Evolutionary conservation across 2,888 invertebrate species (phyloP), one percentile per base, ranked within the genome.

Genomic region (Calameuta idolon): DNA sequence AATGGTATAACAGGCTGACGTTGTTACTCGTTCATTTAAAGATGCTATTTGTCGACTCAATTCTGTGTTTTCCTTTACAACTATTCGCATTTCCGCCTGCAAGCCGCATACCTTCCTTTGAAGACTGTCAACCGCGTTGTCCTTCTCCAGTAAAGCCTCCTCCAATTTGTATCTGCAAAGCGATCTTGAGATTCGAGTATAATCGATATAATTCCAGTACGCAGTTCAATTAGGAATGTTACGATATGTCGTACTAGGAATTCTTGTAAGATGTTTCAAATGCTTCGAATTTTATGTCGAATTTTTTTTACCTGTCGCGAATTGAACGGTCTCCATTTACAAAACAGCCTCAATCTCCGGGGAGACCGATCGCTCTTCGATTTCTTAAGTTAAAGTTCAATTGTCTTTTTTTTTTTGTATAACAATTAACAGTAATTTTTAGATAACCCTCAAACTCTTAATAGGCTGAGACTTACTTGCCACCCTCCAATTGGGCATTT

Each of bases 401-500:
- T 75, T 76, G 75, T 68, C 34, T 76, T 76, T 73, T 4, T 73
- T 4, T 73, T 73, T 55, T 71, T 33, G 2, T 73, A n/a, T 4
- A 23, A 69, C 30, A 23, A 34, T 73, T 74, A 37, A 76, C 11
- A 73, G 69, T n/a, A 31, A 73, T 71, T 55, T 75, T 76, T 79
- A 69, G 55, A 73, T 81, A 73, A 55, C 55, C 23, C 55, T 23
- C 23, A 23, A 55, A 23, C 55, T 23, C 23, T 55, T 55, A 55
- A 23, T 23, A 55, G 55, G 23, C 55, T 55, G 55, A 76, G 81
- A 83, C 85, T 81, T 89, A 95, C 94, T 95, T 94, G 89, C 94
- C 94, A 76, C 94, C 94, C 92, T 95, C 95, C 84, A 95, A 91
- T 85, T 94, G 93, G 23, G 94, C 94, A 89, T 95, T 95, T 90